phyloP scores from a whole-genome alignment of 2,113 vertebrate species.

The Tylochromis polylepis region DNA sequence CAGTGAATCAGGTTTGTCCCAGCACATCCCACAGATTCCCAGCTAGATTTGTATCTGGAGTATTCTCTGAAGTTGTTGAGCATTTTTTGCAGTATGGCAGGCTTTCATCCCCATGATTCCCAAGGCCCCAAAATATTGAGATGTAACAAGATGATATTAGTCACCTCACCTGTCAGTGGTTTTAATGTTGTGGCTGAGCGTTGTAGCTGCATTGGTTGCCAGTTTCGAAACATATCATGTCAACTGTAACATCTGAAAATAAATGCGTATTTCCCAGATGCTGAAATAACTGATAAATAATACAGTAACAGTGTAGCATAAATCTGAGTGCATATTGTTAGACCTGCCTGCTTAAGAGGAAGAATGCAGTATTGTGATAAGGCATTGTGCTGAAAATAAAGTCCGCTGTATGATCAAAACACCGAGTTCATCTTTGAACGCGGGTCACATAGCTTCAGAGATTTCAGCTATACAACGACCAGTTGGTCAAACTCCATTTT shows the following conservation, averaged over 20 bases:
- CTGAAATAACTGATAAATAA: neutral
- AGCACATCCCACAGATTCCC: neutral
- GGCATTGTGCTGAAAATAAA: slow-evolving; percentile 26
- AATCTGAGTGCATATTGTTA: slow-evolving; percentile 40
- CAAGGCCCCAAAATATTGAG: neutral
- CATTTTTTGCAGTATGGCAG: neutral
- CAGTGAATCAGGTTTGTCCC: neutral
- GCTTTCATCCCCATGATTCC: neutral
- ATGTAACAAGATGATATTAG: neutral
- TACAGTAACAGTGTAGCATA: neutral
- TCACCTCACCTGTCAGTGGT: neutral
- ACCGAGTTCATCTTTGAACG: neutral
- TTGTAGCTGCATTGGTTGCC: neutral
- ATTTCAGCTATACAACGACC: neutral
- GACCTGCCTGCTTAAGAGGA: slow-evolving; percentile 30
- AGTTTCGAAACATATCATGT: neutral
- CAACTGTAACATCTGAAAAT: neutral
- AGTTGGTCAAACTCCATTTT: neutral
- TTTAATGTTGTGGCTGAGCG: neutral
- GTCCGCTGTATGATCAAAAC: neutral
- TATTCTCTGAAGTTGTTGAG: neutral
- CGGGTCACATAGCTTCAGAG: neutral
- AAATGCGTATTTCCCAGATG: neutral
- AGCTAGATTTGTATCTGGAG: neutral
- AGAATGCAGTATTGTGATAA: slow-evolving; percentile 55